Evolutionary conservation across 2,888 invertebrate genomes (phyloP).

Genomic region (Aspidiotus rigidus): DNA sequence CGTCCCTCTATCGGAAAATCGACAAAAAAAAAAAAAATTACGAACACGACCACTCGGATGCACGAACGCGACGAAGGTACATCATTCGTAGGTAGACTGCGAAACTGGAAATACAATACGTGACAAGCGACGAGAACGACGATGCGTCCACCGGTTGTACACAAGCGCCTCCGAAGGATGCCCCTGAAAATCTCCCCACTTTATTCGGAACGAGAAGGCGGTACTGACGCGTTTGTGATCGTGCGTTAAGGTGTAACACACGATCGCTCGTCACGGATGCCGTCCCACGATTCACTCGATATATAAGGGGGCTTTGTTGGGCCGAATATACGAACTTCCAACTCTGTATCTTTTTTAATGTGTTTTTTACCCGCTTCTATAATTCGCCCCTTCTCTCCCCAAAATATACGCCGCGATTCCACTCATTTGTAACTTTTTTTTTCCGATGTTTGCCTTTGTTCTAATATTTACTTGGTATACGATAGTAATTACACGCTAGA

Average conservation of each 20-base stretch:
- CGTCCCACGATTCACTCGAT: too few species aligned
- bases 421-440: too few species aligned
- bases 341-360: too few species aligned
- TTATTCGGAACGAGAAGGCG: conserved; percentile 20
- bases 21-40: conserved; percentile 5
- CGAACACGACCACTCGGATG: not conserved
- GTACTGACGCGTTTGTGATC: conserved; percentile 10
- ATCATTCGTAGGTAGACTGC: not conserved
- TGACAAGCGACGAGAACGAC: conserved; percentile 5
- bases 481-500: too few species aligned
- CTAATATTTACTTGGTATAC: too few species aligned
- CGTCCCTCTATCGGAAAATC: not conserved
- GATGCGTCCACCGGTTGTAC: conserved; percentile 26
- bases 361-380: too few species aligned
- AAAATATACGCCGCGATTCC: too few species aligned
- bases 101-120: conserved; percentile 24
- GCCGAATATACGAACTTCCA: too few species aligned
- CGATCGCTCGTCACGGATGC: too few species aligned
- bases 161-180: conserved; percentile 23
- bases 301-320: too few species aligned
- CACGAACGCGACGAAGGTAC: not conserved
- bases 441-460: too few species aligned
- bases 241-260: conserved; percentile 18
- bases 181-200: conserved; percentile 28
- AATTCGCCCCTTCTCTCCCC: too few species aligned